phyloP scores from a whole-genome alignment of 2,888 invertebrate genomes.

The Blera fallax region DNA sequence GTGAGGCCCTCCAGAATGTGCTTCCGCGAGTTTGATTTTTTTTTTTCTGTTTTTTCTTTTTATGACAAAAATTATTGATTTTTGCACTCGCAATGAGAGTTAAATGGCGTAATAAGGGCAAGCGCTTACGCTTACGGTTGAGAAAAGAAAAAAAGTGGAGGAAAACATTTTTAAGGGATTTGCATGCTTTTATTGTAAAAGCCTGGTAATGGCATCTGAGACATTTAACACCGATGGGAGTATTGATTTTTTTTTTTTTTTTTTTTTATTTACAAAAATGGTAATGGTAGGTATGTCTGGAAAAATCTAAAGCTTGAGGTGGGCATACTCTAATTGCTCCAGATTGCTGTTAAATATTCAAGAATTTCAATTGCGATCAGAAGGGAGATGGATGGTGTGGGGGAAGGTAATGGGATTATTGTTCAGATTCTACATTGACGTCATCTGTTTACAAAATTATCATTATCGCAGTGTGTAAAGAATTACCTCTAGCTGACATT shows the following conservation, averaged over 20 bases:
- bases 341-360: slow-evolving; percentile 31
- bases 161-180: slow-evolving; percentile 33
- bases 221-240: slow-evolving; percentile 28
- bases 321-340: slow-evolving; percentile 41
- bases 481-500: background rate
- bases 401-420: background rate
- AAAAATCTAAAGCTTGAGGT: background rate
- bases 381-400: background rate
- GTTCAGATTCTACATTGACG: background rate
- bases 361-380: slow-evolving; percentile 30
- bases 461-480: background rate
- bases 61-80: slow-evolving; percentile 43
- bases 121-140: slow-evolving; percentile 36
- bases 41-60: background rate
- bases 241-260: slow-evolving; percentile 21
- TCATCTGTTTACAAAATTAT: slow-evolving; percentile 38
- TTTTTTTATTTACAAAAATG: background rate
- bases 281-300: background rate
- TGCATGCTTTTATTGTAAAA: slow-evolving; percentile 59
- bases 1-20: background rate
- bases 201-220: slow-evolving; percentile 62
- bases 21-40: slow-evolving; percentile 23
- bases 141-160: background rate
- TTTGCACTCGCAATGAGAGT: slow-evolving; percentile 26
- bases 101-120: slow-evolving; percentile 64